Percentiles rank a stretch among this genome's conserved stretches.
These are phyloP conservation scores for Papilio elwesi DNA, from an alignment of 2,888 invertebrate genomes.

Conservation along the genomic window DNA sequence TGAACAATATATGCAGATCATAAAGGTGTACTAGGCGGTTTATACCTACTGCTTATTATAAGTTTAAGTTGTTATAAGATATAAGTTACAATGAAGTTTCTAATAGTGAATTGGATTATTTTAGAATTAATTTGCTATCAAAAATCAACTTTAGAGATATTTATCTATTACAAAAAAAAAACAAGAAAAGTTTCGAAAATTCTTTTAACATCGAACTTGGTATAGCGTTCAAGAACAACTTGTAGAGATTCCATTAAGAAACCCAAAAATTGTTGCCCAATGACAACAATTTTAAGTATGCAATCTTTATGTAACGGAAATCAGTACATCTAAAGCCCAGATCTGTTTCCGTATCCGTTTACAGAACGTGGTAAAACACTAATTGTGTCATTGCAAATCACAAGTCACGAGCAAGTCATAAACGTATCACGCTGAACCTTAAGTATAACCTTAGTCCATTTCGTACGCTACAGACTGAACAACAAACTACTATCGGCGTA, in stretches of 20 bases:
- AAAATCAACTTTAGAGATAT: too few species aligned
- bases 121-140: too few species aligned
- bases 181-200: too few species aligned
- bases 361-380: neutral
- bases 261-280: neutral
- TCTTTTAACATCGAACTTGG: neutral
- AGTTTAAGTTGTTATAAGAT: too few species aligned
- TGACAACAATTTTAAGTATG: neutral
- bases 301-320: neutral
- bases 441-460: slow-evolving; percentile 47
- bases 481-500: slow-evolving; percentile 37
- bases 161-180: too few species aligned
- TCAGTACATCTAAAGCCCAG: neutral
- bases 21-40: too few species aligned
- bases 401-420: slow-evolving; percentile 32
- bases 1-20: too few species aligned
- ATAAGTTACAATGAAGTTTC: too few species aligned
- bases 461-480: slow-evolving; percentile 40
- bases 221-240: neutral
- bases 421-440: slow-evolving; percentile 23
- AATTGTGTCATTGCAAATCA: slow-evolving; percentile 26
- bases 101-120: too few species aligned
- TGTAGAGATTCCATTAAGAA: too few species aligned
- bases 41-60: too few species aligned
- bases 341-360: slow-evolving; percentile 37